Conservation (phyloP, 2,888 invertebrate species). For the Gortyna flavago region DNA sequence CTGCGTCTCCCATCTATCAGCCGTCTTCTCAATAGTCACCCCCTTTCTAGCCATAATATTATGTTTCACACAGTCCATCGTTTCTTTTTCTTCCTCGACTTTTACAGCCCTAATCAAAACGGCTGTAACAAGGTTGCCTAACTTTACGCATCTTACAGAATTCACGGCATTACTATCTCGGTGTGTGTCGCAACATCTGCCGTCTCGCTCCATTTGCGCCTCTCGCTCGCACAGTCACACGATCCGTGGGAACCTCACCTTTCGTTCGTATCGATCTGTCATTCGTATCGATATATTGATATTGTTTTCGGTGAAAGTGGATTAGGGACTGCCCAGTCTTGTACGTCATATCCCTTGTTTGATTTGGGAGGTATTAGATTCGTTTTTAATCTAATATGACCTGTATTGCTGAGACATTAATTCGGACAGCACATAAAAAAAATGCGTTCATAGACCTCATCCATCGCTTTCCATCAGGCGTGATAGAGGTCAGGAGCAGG, state of each 20-base stretch:
- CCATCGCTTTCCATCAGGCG: too few species aligned
- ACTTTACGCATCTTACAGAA: conserved; percentile 62
- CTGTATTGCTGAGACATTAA: neutral
- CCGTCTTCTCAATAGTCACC: neutral
- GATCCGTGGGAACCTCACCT: conserved; percentile 80
- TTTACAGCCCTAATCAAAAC: conserved; percentile 4
- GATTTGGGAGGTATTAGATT: neutral
- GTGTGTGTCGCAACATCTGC: conserved; percentile 59
- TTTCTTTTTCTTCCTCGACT: too few species aligned
- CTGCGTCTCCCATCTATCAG: neutral
- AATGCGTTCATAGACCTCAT: too few species aligned
- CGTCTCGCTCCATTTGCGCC: conserved; percentile 47
- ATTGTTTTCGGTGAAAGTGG: conserved; percentile 59
- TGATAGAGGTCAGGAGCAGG: too few species aligned
- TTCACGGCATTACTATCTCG: conserved; percentile 61
- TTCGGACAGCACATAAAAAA: neutral
- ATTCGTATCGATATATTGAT: conserved; percentile 63
- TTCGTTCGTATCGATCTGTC: conserved; percentile 71
- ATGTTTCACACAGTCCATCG: neutral
- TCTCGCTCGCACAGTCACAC: conserved; percentile 76
- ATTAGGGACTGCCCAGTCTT: conserved; percentile 28
- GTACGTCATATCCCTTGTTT: neutral
- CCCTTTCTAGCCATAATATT: neutral
- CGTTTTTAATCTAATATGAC: neutral
- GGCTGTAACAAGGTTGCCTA: conserved; percentile 44